Base-by-base conservation (phyloP, 2,797 vertebrate genomes). In the Apogon talboti region DNA sequence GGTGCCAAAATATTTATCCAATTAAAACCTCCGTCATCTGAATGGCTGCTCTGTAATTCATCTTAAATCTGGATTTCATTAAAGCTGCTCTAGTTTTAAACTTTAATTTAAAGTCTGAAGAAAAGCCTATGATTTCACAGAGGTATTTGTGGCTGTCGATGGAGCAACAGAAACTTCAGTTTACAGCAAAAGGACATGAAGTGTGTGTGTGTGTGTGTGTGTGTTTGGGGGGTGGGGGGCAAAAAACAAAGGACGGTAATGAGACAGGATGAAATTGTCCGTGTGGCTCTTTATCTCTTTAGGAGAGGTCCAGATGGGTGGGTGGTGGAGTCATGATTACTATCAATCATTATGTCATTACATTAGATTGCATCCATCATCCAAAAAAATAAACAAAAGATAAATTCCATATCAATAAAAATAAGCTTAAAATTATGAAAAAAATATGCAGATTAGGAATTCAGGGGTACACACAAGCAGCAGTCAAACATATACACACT, bases 201-300 rank as follows among this genome's bases (percentile, higher is more conserved):
- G 7, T 3, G n/a, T n/a, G n/a, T n/a, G n/a, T n/a, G n/a, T n/a
- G n/a, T n/a, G n/a, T n/a, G n/a, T n/a, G n/a, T n/a, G n/a, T n/a
- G n/a, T n/a, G n/a, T n/a, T n/a, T n/a, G n/a, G n/a, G n/a, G n/a
- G n/a, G n/a, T n/a, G n/a, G 38, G 21, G 8, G 14, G 1, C 45
- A 19, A 50, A 42, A 19, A 38, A 19, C 44, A 54, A 47, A 58
- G 40, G 6, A 38, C 41, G 13, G 11, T 58, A 78, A 71, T 42
- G 35, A 58, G 38, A 48, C 44, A 54, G 60, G 33, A 71, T 74
- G 68, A 77, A 73, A 74, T 62, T 59, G 67, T 67, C 62, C 51
- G 47, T 81, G 24, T 62, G 66, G 89, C 90, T 91, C 37, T 70
- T 64, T 83, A 91, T 90, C 88, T 78, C 88, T 78, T 41, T 64